Percentiles rank a stretch among this genome's conserved stretches.
These are phyloP conservation scores for Cryptocephalus primarius DNA, from an alignment of 2,888 invertebrate genomes.

Conservation along the genomic window DNA sequence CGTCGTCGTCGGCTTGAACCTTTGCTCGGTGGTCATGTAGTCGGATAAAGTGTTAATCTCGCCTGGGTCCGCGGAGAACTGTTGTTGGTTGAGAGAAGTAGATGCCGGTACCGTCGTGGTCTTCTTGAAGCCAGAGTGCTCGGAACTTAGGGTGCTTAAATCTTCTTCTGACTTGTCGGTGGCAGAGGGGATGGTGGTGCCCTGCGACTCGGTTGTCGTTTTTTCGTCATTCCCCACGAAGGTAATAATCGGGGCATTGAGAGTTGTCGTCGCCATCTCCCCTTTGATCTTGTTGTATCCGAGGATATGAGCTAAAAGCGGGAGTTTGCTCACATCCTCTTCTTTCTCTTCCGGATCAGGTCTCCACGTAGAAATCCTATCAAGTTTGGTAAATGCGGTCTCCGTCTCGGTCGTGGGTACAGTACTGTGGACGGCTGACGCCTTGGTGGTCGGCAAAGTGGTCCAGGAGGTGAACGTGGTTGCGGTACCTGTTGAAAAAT, in stretches of 20 bases:
- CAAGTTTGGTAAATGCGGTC: not conserved
- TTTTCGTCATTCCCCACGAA: conserved; percentile 1
- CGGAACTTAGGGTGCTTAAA: conserved; percentile 12
- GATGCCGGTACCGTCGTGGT: conserved; percentile 13
- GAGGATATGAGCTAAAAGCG: not conserved
- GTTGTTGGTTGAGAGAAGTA: conserved; percentile 25
- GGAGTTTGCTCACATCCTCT: not conserved
- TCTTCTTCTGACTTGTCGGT: conserved; percentile 5
- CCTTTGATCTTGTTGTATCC: conserved; percentile 2
- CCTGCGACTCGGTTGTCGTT: not conserved
- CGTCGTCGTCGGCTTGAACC: not conserved
- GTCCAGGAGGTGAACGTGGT: not conserved
- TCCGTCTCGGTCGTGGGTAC: not conserved
- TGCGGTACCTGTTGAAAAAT: not conserved
- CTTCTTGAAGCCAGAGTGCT: conserved; percentile 4
- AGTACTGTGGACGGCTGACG: not conserved
- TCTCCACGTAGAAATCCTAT: not conserved
- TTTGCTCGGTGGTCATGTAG: not conserved
- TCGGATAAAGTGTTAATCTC: conserved; percentile 27
- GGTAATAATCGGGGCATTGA: conserved; percentile 5
- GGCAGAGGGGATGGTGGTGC: not conserved
- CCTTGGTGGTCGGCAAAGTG: not conserved
- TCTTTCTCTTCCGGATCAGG: conserved; percentile 6
- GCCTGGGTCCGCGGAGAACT: conserved; percentile 29
- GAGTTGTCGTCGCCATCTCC: conserved; percentile 3